Percentiles rank a stretch among this genome's conserved stretches.
phyloP scores from a whole-genome alignment of 2,113 vertebrate genomes.

The Phainopepla nitens region DNA sequence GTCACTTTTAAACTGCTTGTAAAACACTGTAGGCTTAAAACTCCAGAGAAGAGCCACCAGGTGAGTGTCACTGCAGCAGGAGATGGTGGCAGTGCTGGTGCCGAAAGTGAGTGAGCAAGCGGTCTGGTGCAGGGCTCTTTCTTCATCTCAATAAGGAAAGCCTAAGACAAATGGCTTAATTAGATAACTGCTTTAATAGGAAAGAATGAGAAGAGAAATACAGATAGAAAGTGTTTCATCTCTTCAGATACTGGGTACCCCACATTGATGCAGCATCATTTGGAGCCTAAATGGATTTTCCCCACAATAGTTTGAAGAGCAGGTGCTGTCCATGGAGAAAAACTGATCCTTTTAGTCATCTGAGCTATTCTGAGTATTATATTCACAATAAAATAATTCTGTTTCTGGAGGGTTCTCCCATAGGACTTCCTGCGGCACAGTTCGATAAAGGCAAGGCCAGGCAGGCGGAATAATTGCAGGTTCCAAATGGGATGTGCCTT shows the following conservation, averaged over 20 bases:
- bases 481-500: neutral
- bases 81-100: neutral
- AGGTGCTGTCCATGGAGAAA: neutral
- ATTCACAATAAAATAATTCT: neutral
- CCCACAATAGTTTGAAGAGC: neutral
- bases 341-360: neutral
- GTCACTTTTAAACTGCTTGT: neutral
- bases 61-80: rapidly evolving
- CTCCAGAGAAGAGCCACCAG: neutral
- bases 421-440: neutral
- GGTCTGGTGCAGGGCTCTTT: neutral
- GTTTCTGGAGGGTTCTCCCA: neutral
- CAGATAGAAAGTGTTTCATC: rapidly evolving
- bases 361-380: neutral
- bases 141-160: neutral
- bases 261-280: neutral
- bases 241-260: neutral
- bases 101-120: rapidly evolving
- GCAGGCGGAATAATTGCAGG: neutral
- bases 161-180: neutral
- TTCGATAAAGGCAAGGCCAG: neutral
- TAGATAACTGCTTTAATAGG: neutral
- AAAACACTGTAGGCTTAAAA: neutral
- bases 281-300: neutral
- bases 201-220: neutral